Evolutionary conservation across 2,113 vertebrate genomes (phyloP).

Genomic region (Ceuthmochares aereus): DNA sequence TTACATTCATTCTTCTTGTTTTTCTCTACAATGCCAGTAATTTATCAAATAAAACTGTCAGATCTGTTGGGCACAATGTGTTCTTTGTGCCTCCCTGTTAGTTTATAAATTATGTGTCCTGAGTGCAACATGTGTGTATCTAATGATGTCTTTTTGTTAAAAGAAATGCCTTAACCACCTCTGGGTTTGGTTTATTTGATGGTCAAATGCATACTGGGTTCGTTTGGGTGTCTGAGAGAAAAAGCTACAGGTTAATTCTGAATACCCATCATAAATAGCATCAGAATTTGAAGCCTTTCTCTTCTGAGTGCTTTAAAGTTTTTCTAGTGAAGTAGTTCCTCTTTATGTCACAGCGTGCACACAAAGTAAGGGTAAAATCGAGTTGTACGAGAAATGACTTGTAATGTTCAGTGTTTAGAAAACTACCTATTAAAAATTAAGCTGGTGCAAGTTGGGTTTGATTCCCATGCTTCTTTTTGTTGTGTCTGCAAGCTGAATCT

Average conservation of each 20-base stretch:
- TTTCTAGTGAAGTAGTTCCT: not conserved
- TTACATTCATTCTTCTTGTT: constrained; percentile 1
- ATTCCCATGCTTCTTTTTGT: not conserved
- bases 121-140: not conserved
- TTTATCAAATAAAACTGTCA: constrained; percentile 4
- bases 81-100: not conserved
- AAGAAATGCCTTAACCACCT: not conserved
- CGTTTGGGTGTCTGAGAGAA: no score
- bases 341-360: not conserved
- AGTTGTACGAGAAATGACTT: not conserved
- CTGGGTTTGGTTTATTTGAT: not conserved
- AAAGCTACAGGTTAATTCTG: not conserved
- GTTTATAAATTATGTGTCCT: not conserved
- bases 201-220: not conserved
- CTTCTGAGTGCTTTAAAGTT: not conserved
- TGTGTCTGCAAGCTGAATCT: not conserved
- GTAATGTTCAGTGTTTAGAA: not conserved
- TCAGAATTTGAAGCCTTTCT: not conserved
- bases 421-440: not conserved
- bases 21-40: not conserved
- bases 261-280: not conserved
- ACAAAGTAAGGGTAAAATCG: not conserved
- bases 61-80: not conserved
- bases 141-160: not conserved
- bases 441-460: not conserved